These are phyloP conservation scores for Orchesellides sinensis DNA, from an alignment of 2,888 invertebrate species.

Conservation along the genomic window DNA sequence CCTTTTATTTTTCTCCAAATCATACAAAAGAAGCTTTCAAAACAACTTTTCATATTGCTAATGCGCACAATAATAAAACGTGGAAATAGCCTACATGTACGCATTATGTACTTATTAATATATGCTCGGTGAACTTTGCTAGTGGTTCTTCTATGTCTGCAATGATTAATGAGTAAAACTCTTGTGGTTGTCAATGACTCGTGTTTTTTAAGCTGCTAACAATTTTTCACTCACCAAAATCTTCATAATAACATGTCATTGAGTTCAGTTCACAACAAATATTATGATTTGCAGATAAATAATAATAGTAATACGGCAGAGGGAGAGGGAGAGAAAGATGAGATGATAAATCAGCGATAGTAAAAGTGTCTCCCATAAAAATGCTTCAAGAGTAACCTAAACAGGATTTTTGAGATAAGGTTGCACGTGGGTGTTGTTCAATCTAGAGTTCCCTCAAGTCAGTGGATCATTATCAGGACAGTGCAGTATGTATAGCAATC, in stretches of 20 bases:
- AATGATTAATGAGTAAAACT: conserved; percentile 9
- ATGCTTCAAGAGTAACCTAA: no score
- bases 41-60: background rate
- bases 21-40: background rate
- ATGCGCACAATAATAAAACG: background rate
- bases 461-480: background rate
- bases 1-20: no score
- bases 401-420: background rate
- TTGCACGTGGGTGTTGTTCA: background rate
- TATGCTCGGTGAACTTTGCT: no score
- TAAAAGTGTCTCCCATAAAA: background rate
- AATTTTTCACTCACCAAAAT: background rate
- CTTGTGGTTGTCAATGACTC: background rate
- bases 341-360: no score
- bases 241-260: conserved; percentile 8
- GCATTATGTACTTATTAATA: no score
- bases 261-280: background rate
- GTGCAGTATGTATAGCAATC: background rate
- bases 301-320: background rate
- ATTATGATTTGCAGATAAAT: conserved; percentile 1
- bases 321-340: background rate
- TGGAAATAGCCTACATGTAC: background rate
- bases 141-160: no score
- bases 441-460: no score
- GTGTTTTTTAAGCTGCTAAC: no score